Evolutionary conservation across 1,140 invertebrate genomes (phyloP).

Genomic region (Phocides pigmalion): DNA sequence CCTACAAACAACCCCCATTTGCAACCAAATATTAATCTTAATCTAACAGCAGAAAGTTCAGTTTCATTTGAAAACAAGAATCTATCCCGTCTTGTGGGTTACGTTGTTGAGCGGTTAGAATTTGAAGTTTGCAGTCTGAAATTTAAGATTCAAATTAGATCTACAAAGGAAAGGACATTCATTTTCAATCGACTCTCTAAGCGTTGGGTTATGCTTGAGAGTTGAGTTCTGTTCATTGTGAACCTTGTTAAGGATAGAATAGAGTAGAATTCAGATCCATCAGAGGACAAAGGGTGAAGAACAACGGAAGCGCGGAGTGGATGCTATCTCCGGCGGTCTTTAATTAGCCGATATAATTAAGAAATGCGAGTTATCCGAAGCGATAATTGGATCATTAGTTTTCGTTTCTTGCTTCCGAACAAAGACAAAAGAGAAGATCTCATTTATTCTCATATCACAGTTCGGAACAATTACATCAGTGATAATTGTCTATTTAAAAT

Average conservation of each 20-base stretch:
- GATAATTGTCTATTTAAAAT: too few relatives aligned
- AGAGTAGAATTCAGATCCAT: slow-evolving; percentile 34
- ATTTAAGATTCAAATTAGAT: slow-evolving; percentile 4
- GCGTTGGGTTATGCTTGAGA: neutral
- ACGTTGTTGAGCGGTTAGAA: slow-evolving; percentile 1
- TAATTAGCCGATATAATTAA: slow-evolving; percentile 75
- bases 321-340: slow-evolving; percentile 57
- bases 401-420: slow-evolving; percentile 14
- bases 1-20: slow-evolving; percentile 37
- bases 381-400: slow-evolving; percentile 69
- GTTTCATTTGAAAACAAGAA: neutral
- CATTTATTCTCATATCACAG: too few relatives aligned
- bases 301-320: slow-evolving; percentile 58
- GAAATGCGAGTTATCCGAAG: slow-evolving; percentile 56
- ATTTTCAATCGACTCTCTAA: slow-evolving; percentile 33
- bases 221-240: slow-evolving; percentile 11
- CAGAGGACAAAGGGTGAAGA: slow-evolving; percentile 48
- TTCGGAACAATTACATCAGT: too few relatives aligned
- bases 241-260: neutral
- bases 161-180: neutral
- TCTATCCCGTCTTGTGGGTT: neutral
- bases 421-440: neutral
- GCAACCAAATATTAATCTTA: slow-evolving; percentile 29
- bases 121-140: slow-evolving; percentile 12
- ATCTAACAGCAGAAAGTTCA: neutral